phyloP scores from a whole-genome alignment of 2,888 invertebrate genomes.

The Parelbella ahira region DNA sequence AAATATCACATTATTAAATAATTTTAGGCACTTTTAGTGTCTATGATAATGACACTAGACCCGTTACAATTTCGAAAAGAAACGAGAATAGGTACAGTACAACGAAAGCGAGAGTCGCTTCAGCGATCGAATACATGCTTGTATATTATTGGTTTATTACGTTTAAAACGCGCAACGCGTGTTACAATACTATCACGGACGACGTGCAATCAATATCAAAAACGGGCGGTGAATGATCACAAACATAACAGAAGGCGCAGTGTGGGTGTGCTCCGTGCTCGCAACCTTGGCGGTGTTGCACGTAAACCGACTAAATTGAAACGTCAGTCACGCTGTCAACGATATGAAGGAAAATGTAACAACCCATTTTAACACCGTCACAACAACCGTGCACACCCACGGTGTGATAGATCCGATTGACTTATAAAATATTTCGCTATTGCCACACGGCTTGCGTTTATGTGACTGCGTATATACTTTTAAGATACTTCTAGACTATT shows the following conservation, averaged over 20 bases:
- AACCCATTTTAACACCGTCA: conserved; percentile 20
- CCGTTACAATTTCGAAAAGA: conserved; percentile 70
- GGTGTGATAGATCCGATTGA: conserved; percentile 32
- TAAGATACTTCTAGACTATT: conserved; percentile 28
- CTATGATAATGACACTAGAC: conserved; percentile 54
- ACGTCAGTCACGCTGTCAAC: conserved; percentile 24
- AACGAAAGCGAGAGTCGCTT: conserved; percentile 68
- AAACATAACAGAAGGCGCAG: conserved; percentile 33
- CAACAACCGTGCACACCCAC: conserved; percentile 35
- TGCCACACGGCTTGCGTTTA: conserved; percentile 18
- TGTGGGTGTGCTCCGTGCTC: conserved; percentile 42
- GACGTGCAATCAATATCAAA: conserved; percentile 55
- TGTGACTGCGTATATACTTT: conserved; percentile 3
- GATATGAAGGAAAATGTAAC: conserved; percentile 14
- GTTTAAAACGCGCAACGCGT: conserved; percentile 27
- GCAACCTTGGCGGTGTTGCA: conserved; percentile 52
- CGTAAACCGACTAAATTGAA: conserved; percentile 37
- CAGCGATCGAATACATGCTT: conserved; percentile 74
- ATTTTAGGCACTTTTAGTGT: too few relatives aligned
- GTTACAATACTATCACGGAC: conserved; percentile 33
- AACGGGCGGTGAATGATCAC: conserved; percentile 53
- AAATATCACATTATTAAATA: conserved; percentile 71
- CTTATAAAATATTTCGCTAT: conserved; percentile 26
- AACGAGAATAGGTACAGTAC: conserved; percentile 72
- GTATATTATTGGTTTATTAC: conserved; percentile 25